Percentiles rank a stretch among this genome's conserved stretches.
These are phyloP conservation scores for Heteromyza rotundicornis DNA, from an alignment of 2,888 invertebrate species.

Conservation along the genomic window DNA sequence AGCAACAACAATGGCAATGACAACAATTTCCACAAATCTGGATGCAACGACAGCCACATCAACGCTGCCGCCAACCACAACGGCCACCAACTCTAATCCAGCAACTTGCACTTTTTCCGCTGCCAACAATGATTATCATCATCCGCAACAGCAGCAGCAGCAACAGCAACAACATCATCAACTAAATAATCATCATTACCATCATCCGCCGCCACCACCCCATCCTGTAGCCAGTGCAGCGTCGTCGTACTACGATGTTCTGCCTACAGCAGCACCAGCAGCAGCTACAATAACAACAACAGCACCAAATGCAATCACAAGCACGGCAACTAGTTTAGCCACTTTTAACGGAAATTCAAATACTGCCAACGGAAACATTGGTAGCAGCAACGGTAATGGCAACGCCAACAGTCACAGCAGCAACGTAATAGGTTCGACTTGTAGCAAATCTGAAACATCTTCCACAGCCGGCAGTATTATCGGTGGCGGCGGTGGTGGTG, in stretches of 20 bases:
- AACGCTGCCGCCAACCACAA: constrained; percentile 21
- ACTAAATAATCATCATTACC: constrained; percentile 33
- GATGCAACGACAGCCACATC: constrained; percentile 25
- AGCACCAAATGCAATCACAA: constrained; percentile 26
- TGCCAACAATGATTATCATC: neutral
- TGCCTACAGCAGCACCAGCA: constrained; percentile 12
- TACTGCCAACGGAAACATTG: constrained; percentile 47
- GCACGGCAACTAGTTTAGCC: constrained; percentile 48
- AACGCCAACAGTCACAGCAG: constrained; percentile 29
- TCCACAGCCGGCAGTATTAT: constrained; percentile 32
- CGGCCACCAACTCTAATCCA: constrained; percentile 20
- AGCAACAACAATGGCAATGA: constrained; percentile 32
- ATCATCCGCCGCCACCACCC: constrained; percentile 33
- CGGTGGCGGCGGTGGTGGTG: constrained; percentile 9
- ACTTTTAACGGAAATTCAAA: constrained; percentile 59
- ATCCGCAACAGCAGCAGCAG: constrained; percentile 22
- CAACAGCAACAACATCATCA: constrained; percentile 34
- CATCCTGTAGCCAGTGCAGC: constrained; percentile 15
- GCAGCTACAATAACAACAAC: constrained; percentile 24
- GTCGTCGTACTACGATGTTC: too few species aligned
- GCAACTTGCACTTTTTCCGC: constrained; percentile 35
- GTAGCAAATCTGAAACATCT: constrained; percentile 33
- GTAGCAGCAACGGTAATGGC: constrained; percentile 43
- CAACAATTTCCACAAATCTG: constrained; percentile 29
- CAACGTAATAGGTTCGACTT: constrained; percentile 21